These are phyloP conservation scores for Branchipolynoe longqiensis DNA, from an alignment of 2,888 invertebrate species.

Conservation along the genomic window DNA sequence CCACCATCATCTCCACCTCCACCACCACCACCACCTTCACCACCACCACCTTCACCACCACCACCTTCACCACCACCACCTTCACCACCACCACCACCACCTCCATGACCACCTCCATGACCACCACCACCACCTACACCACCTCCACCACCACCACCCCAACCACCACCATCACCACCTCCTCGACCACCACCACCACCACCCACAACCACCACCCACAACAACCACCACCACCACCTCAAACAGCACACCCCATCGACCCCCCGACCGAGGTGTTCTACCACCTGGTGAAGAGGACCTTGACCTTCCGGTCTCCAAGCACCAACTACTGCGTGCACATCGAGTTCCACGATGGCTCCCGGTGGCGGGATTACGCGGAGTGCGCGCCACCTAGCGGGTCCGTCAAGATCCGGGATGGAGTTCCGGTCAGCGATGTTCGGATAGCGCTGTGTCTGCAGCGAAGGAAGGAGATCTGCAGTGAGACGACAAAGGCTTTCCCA, in stretches of 20 bases:
- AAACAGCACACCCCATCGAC: conserved; percentile 38
- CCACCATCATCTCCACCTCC: too few relatives aligned
- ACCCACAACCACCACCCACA: too few relatives aligned
- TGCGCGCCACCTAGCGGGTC: conserved; percentile 60
- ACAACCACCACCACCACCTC: too few relatives aligned
- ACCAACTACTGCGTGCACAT: conserved; percentile 59
- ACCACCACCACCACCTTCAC: too few relatives aligned
- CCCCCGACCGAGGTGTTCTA: conserved; percentile 57
- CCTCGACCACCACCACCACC: too few relatives aligned
- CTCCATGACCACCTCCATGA: too few relatives aligned
- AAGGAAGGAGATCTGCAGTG: conserved; percentile 59
- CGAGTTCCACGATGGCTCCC: conserved; percentile 43
- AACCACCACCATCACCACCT: too few relatives aligned
- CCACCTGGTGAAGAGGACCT: conserved; percentile 35
- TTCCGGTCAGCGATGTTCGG: conserved; percentile 15
- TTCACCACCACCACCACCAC: neutral
- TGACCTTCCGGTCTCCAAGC: conserved; percentile 57
- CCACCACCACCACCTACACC: too few relatives aligned
- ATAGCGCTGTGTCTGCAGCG: conserved; percentile 59
- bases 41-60: too few relatives aligned
- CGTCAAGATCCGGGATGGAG: conserved; percentile 48
- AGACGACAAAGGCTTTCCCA: conserved; percentile 10
- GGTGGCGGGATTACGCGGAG: conserved; percentile 56
- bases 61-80: too few relatives aligned
- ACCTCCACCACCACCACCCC: too few relatives aligned